A percentile compares a stretch with the other conserved stretches of the same genome.
Evolutionary conservation across 2,888 invertebrate genomes (phyloP).

Genomic region (Pheosia tremula): DNA sequence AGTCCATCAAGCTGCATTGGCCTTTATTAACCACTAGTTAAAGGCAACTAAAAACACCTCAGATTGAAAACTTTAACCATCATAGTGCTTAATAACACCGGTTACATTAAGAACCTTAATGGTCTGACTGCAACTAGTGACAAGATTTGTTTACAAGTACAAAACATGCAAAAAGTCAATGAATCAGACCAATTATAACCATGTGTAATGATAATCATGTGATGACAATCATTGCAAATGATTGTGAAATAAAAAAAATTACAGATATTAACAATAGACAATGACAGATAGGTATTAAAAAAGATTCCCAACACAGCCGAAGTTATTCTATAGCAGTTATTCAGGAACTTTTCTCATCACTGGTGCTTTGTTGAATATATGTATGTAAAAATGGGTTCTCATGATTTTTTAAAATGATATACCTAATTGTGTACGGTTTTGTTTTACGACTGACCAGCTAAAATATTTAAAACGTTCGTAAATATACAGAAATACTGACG

Average conservation of each 20-base stretch:
- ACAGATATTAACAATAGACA: neutral
- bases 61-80: constrained; percentile 84
- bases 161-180: constrained; percentile 46
- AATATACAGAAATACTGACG: too few species aligned
- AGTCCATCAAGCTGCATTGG: too few species aligned
- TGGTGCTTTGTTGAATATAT: constrained; percentile 17
- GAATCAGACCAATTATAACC: constrained; percentile 24
- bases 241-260: constrained; percentile 9
- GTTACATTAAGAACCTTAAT: constrained; percentile 40
- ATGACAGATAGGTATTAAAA: constrained; percentile 5
- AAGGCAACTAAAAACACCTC: constrained; percentile 42
- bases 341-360: constrained; percentile 68
- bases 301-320: constrained; percentile 41
- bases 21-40: constrained; percentile 6
- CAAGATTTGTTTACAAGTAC: constrained; percentile 29
- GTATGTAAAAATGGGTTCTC: too few species aligned
- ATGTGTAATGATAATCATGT: constrained; percentile 22
- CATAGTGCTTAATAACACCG: constrained; percentile 60
- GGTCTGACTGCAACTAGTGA: constrained; percentile 32
- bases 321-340: constrained; percentile 50
- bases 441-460: too few species aligned
- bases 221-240: constrained; percentile 40
- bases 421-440: too few species aligned
- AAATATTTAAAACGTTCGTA: too few species aligned
- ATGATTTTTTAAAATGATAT: too few species aligned